Evolutionary conservation across 2,888 invertebrate genomes (phyloP), one percentile per base, ranked within the genome.

Genomic region (Bugulina stolonifera): DNA sequence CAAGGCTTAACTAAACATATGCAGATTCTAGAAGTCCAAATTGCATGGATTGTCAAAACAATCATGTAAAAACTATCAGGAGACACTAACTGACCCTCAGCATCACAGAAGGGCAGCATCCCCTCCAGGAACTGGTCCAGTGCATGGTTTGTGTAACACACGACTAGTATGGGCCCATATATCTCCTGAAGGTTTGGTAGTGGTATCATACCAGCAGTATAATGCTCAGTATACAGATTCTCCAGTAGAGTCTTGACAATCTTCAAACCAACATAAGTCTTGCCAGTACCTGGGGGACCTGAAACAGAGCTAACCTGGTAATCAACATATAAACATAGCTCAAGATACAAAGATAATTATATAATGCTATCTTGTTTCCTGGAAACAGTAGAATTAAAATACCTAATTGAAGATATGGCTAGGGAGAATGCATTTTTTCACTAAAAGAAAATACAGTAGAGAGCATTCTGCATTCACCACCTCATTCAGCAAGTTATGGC

Each of bases 281-380:
- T 93, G 0, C 93, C 93, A 0, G 93, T 93, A 1, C 93, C 93
- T 0, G 93, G 93, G 0, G 93, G 93, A 0, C 93, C 58, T 58
- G 22, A n/a, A n/a, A n/a, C n/a, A n/a, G n/a, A n/a, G n/a, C n/a
- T n/a, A n/a, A n/a, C n/a, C n/a, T n/a, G n/a, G n/a, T n/a, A n/a
- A n/a, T n/a, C n/a, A n/a, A n/a, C n/a, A n/a, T n/a, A n/a, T n/a
- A n/a, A n/a, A n/a, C n/a, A n/a, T n/a, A n/a, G n/a, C n/a, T n/a
- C n/a, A n/a, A n/a, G n/a, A n/a, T n/a, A n/a, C n/a, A n/a, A n/a
- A n/a, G n/a, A n/a, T n/a, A n/a, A n/a, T n/a, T n/a, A n/a, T n/a
- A n/a, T n/a, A n/a, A n/a, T n/a, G n/a, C n/a, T n/a, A n/a, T n/a
- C n/a, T n/a, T n/a, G n/a, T n/a, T n/a, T n/a, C n/a, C n/a, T n/a